Base-by-base conservation (phyloP, 2,888 invertebrate genomes). In the Pristionchus mayeri region DNA sequence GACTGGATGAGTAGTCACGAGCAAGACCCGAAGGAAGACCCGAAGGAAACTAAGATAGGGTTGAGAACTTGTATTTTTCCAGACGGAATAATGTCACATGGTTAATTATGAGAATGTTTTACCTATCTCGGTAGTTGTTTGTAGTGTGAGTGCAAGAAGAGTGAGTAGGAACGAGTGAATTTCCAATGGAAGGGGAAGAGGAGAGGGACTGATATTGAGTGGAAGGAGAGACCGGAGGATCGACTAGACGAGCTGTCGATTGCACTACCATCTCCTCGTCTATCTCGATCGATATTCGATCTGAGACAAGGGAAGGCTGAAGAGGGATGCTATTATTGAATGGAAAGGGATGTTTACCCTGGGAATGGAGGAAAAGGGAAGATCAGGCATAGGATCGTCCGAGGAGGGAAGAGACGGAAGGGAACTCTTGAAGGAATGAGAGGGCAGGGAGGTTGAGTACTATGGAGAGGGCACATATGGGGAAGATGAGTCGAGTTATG, bases 391-490 rank as follows among this genome's bases (percentile, higher is more conserved):
- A 9, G 27, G 34, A 34, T 6, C 13, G 44, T 44, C 13, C 44
- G 13, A 9, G 24, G 40, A 18, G 40, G 30, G 76, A 27, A 76
- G 37, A 21, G 76, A 24, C 44, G 37, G 76, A 24, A 44, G 24
- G 76, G 48, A 76, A 67, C 67, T 37, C 34, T 37, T 67, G 21
- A n/a, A 18, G 67, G 37, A n/a, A 37, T 37, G 67, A 67, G 37
- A 40, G 37, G 67, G 37, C 16, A 11, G 67, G 67, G 37, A 40
- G 30, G 67, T 67, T 40, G 67, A 67, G 67, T 67, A 67, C 67
- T 67, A 67, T 67, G 11, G 60, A 67, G 67, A 67, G 67, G 67
- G 67, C 37, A 67, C 67, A 67, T 67, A 67, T 67, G 67, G 30
- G 60, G 27, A 30, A 60, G 60, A 67, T 67, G 67, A 67, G 30